Conservation (phyloP, 2,888 invertebrate genomes). For the Sialis lutaria region DNA sequence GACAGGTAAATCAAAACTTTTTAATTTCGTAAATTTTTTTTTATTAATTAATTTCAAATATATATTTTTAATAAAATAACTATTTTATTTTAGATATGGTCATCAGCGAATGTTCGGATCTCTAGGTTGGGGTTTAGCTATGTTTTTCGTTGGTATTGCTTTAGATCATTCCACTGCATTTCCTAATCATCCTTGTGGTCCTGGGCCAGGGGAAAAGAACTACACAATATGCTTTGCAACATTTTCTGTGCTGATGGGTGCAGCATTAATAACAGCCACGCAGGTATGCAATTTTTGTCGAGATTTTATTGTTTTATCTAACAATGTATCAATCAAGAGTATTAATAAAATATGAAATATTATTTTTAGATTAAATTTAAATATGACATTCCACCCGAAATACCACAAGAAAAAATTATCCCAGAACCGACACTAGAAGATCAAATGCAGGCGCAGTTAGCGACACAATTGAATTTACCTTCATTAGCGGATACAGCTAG, state of each 20-base stretch:
- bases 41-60: background rate
- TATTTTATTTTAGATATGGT: slow-evolving; percentile 45
- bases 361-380: slow-evolving; percentile 38
- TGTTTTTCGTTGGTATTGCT: slow-evolving; percentile 96
- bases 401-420: slow-evolving; percentile 20
- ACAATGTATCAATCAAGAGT: no score
- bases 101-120: slow-evolving; percentile 98
- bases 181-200: slow-evolving; percentile 80
- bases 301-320: background rate
- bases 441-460: slow-evolving; percentile 66
- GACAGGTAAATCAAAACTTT: slow-evolving; percentile 37
- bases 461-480: slow-evolving; percentile 66
- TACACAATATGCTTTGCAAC: slow-evolving; percentile 98
- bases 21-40: background rate
- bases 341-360: background rate
- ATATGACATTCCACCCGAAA: slow-evolving; percentile 33
- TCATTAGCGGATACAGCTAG: slow-evolving; percentile 52
- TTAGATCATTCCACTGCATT: slow-evolving; percentile 94
- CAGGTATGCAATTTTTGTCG: slow-evolving; percentile 41
- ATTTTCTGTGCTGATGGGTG: slow-evolving; percentile 92
- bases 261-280: slow-evolving; percentile 80
- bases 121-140: slow-evolving; percentile 93
- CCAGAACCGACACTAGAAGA: slow-evolving; percentile 46
- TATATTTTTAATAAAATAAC: background rate
- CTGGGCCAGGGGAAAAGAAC: slow-evolving; percentile 85